These are phyloP conservation scores for Leucopsar rothschildi DNA, from an alignment of 2,113 vertebrate genomes.

Conservation along the genomic window DNA sequence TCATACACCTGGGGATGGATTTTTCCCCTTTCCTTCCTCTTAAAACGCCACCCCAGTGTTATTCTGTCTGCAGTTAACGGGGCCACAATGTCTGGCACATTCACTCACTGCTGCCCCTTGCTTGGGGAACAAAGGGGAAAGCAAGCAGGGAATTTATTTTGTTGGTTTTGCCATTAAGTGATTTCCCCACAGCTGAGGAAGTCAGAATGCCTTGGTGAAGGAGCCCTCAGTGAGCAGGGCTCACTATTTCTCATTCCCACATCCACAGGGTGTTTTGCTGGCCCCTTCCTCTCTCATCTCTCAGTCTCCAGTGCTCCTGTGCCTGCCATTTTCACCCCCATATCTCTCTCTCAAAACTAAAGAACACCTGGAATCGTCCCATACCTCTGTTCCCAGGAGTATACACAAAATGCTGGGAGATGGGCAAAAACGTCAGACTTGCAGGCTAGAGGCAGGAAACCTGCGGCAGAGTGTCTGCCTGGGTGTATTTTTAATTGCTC, in stretches of 20 bases:
- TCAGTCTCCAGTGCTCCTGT: not conserved
- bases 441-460: not conserved
- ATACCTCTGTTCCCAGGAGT: not conserved
- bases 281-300: not conserved
- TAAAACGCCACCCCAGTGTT: not conserved
- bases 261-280: not conserved
- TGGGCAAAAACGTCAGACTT: accelerated
- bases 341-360: not conserved
- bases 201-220: not conserved
- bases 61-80: not conserved
- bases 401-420: accelerated
- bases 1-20: not conserved
- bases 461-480: accelerated
- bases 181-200: not conserved
- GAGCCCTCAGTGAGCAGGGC: not conserved
- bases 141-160: not conserved
- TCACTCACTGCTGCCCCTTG: accelerated
- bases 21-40: not conserved
- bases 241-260: not conserved
- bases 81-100: not conserved
- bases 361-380: not conserved
- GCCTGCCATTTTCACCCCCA: not conserved
- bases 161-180: not conserved
- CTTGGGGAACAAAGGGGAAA: not conserved
- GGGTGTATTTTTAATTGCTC: accelerated